Conservation (phyloP, 53 echinoderm and acorn worm genomes). For the Luidia sarsii region DNA sequence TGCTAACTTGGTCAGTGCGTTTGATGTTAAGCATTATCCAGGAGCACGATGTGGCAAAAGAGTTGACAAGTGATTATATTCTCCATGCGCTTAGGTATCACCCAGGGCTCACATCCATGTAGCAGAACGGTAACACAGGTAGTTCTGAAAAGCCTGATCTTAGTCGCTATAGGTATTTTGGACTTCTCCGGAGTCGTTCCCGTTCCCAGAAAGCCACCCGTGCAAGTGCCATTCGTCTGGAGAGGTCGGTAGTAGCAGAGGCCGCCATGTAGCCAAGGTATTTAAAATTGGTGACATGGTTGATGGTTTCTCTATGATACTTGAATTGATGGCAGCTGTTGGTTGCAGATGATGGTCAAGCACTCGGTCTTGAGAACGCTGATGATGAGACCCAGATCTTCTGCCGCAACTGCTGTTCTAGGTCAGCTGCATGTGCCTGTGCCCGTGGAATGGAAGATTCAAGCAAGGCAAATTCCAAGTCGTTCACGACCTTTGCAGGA, state of each 20-base stretch:
- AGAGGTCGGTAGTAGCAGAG: constrained; percentile 29
- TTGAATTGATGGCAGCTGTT: constrained; percentile 8
- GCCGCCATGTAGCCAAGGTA: constrained; percentile 57
- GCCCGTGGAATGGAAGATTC: constrained; percentile 48
- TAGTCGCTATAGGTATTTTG: constrained; percentile 8
- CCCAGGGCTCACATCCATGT: constrained; percentile 30
- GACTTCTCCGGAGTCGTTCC: constrained; percentile 42
- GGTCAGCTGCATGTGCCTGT: constrained; percentile 42
- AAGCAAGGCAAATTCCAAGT: constrained; percentile 50
- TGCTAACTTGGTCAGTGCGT: no score
- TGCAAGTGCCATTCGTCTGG: constrained; percentile 31
- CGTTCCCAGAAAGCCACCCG: constrained; percentile 46
- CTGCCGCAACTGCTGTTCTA: constrained; percentile 24
- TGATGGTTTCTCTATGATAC: constrained; percentile 23
- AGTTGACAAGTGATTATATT: constrained; percentile 40
- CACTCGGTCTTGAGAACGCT: constrained; percentile 29
- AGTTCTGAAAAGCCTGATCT: constrained; percentile 13
- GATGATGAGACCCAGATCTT: constrained; percentile 41
- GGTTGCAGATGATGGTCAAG: constrained; percentile 36
- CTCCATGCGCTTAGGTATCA: constrained; percentile 37
- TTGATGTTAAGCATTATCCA: constrained; percentile 35
- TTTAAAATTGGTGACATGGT: constrained; percentile 50
- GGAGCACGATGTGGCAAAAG: constrained; percentile 48
- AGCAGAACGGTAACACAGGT: constrained; percentile 21
- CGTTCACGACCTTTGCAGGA: constrained; percentile 46